Percentiles rank a stretch among this genome's conserved stretches.
These are phyloP conservation scores for Brienomyrus longianalis DNA, from an alignment of 2,113 vertebrate genomes.

Conservation along the genomic window DNA sequence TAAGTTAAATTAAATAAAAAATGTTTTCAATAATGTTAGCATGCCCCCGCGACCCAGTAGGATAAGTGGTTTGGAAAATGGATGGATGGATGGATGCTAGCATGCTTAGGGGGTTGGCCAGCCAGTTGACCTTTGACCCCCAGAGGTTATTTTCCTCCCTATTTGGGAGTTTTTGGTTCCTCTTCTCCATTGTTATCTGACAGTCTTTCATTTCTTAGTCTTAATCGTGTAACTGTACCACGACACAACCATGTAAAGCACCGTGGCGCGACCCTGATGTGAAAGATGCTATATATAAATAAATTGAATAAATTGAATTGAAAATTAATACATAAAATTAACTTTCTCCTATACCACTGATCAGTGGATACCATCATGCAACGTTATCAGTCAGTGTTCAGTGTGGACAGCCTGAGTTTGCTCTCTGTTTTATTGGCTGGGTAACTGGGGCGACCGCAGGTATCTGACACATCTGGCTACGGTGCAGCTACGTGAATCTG, in stretches of 20 bases:
- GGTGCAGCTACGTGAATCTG: not conserved
- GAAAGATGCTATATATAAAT: not conserved
- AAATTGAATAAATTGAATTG: not conserved
- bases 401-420: not conserved
- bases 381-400: not conserved
- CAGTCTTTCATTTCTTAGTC: not conserved
- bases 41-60: not conserved
- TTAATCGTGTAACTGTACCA: not conserved
- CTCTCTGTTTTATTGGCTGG: not conserved
- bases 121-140: not conserved
- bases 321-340: not conserved
- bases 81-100: too few relatives aligned
- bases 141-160: not conserved
- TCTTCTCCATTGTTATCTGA: not conserved
- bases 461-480: not conserved
- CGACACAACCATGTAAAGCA: not conserved
- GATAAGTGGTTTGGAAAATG: too few relatives aligned
- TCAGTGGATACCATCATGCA: not conserved
- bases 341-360: not conserved
- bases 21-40: not conserved
- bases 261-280: not conserved
- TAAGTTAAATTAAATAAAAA: not conserved
- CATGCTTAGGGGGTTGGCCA: not conserved
- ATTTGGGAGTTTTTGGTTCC: not conserved
- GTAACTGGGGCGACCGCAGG: not conserved